Evolutionary conservation across 1,140 invertebrate genomes (phyloP).

Genomic region (Nasonia vitripennis): DNA sequence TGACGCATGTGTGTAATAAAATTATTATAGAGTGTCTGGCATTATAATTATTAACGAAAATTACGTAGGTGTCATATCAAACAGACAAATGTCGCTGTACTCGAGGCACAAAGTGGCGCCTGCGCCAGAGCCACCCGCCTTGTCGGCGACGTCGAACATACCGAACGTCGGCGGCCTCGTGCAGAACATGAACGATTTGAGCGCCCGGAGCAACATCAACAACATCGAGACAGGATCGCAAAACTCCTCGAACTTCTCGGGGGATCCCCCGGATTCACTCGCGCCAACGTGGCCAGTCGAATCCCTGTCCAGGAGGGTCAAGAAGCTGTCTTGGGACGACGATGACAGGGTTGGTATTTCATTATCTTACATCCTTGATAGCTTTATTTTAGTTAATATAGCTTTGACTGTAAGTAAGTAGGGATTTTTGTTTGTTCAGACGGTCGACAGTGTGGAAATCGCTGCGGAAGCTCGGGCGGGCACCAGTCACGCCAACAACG

Average conservation of each 20-base stretch:
- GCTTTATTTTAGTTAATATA: neutral
- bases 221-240: slow-evolving; percentile 66
- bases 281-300: slow-evolving; percentile 74
- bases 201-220: slow-evolving; percentile 64
- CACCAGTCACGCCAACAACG: slow-evolving; percentile 65
- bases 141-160: slow-evolving; percentile 71
- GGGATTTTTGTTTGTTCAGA: slow-evolving; percentile 67
- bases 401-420: neutral
- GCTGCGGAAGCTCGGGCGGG: slow-evolving; percentile 72
- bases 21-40: no score
- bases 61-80: slow-evolving; percentile 55
- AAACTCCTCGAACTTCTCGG: slow-evolving; percentile 70
- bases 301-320: slow-evolving; percentile 80
- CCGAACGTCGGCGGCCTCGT: slow-evolving; percentile 71
- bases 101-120: slow-evolving; percentile 73
- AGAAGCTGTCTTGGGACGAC: slow-evolving; percentile 86
- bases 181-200: slow-evolving; percentile 72
- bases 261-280: slow-evolving; percentile 69
- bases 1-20: neutral
- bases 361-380: neutral
- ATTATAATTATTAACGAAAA: neutral
- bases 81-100: slow-evolving; percentile 65
- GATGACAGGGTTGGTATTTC: slow-evolving; percentile 71
- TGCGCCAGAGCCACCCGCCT: slow-evolving; percentile 69
- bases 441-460: slow-evolving; percentile 76